Evolutionary conservation across 2,797 vertebrate genomes (phyloP).

Genomic region (Hemitrygon akajei): DNA sequence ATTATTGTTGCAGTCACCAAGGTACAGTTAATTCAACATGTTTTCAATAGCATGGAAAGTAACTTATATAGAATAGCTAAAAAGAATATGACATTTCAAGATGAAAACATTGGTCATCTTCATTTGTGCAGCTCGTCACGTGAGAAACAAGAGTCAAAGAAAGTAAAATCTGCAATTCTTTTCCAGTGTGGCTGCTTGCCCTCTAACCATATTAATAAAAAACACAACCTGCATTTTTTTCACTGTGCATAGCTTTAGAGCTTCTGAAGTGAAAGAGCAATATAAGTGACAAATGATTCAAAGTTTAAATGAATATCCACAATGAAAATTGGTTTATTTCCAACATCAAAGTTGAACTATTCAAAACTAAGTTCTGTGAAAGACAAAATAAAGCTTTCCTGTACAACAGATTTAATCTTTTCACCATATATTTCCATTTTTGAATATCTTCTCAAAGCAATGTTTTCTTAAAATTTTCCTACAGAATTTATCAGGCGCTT

Average conservation of each 20-base stretch:
- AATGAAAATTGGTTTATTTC: conserved; percentile 14
- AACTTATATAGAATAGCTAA: not conserved
- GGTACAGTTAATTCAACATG: not conserved
- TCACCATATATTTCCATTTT: not conserved
- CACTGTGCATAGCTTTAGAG: not conserved
- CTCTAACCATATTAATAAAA: conserved; percentile 17
- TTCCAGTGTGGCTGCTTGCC: not conserved
- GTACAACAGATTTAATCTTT: not conserved
- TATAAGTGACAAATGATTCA: conserved; percentile 1
- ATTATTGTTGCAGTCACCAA: not conserved
- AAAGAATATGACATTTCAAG: not conserved
- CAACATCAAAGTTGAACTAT: not conserved
- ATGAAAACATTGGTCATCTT: conserved; percentile 10
- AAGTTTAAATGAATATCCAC: not conserved
- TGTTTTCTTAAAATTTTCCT: not conserved
- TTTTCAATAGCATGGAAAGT: not conserved
- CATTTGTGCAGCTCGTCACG: not conserved
- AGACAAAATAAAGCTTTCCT: not conserved
- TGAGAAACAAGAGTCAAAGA: not conserved
- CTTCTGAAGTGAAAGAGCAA: not conserved
- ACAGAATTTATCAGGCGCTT: not conserved
- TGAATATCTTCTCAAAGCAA: not conserved
- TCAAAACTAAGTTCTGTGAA: not conserved
- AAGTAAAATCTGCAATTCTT: not conserved
- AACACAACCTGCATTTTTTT: not conserved